A percentile compares a stretch with the other conserved stretches of the same genome.
phyloP scores from a whole-genome alignment of 2,888 invertebrate genomes.

The Celastrina argiolus region DNA sequence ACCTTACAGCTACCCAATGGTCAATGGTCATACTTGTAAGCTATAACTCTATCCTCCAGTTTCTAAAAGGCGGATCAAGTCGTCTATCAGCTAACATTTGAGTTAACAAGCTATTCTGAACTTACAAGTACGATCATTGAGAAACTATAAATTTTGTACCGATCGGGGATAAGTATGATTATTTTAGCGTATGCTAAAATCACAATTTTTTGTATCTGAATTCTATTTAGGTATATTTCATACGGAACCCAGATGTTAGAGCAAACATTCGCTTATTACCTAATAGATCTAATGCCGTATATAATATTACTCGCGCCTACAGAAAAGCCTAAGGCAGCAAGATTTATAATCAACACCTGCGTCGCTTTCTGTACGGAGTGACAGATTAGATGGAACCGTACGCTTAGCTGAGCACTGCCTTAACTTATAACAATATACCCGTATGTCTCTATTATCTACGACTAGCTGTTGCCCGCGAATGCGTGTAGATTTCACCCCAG shows the following conservation, averaged over 20 bases:
- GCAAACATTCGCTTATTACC: slow-evolving; percentile 5
- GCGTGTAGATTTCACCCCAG: too few species aligned
- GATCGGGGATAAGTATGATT: too few species aligned
- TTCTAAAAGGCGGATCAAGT: too few species aligned
- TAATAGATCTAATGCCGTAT: not conserved
- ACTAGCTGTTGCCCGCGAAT: too few species aligned
- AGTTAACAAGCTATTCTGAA: too few species aligned
- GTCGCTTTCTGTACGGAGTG: not conserved
- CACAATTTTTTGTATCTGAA: not conserved
- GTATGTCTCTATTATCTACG: not conserved
- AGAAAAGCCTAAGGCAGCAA: not conserved
- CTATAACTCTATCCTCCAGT: too few species aligned
- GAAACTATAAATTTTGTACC: too few species aligned
- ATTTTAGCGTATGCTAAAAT: not conserved
- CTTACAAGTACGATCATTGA: too few species aligned
- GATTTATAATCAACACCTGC: slow-evolving; percentile 21
- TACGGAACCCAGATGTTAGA: not conserved
- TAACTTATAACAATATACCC: not conserved
- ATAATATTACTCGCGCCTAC: not conserved
- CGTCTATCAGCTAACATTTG: too few species aligned
- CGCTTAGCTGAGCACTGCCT: not conserved
- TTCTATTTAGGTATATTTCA: not conserved
- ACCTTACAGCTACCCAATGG: too few species aligned
- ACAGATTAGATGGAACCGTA: slow-evolving; percentile 9
- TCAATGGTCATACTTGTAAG: too few species aligned